These are phyloP conservation scores for Nestor notabilis DNA, from an alignment of 2,113 vertebrate species.

Conservation along the genomic window DNA sequence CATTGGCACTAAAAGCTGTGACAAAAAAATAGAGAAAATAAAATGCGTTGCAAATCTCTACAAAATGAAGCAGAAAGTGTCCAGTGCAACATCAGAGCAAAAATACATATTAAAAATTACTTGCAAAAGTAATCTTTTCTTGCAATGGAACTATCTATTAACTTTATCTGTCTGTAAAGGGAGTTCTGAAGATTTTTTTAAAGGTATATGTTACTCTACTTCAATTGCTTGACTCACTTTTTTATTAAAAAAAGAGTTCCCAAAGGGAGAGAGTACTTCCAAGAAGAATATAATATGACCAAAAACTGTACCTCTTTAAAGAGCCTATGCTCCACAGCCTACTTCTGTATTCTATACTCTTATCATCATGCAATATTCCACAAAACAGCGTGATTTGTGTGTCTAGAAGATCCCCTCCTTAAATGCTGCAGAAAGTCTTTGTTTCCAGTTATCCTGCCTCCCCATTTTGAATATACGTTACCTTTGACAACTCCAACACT, in stretches of 20 bases:
- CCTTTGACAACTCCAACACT: constrained; percentile 98
- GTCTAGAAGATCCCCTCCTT: background rate
- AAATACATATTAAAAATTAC: background rate
- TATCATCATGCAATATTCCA: background rate
- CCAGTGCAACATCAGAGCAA: background rate
- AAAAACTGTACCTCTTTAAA: background rate
- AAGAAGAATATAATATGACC: background rate
- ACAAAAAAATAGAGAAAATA: background rate
- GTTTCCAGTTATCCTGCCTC: background rate
- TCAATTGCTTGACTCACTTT: background rate
- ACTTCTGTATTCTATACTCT: background rate
- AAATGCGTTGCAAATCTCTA: background rate
- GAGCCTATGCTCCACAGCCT: background rate
- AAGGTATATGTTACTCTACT: background rate
- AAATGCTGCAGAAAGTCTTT: background rate
- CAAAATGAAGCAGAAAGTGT: background rate
- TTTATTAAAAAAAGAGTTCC: background rate
- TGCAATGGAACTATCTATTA: background rate
- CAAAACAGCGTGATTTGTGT: background rate
- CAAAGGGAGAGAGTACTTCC: background rate
- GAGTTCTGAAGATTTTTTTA: background rate
- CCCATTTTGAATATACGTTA: constrained; percentile 26
- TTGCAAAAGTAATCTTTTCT: background rate
- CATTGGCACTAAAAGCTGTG: constrained; percentile 97
- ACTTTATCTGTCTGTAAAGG: background rate